Conservation (phyloP, 2,888 invertebrate genomes). For the Caenorhabditis sulstoni region DNA sequence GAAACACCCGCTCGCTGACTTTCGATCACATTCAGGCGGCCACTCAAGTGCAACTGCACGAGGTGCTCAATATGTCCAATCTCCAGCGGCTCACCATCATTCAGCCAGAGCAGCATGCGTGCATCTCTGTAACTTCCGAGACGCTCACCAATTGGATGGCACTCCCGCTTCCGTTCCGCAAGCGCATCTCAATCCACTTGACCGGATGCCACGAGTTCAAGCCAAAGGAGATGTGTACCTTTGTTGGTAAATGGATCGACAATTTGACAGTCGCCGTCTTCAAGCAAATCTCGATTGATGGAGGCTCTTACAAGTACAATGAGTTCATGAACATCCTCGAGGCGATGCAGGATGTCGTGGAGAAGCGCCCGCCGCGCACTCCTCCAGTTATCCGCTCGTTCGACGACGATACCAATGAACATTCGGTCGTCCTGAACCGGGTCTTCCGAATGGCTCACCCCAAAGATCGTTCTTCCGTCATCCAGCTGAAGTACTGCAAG, state of each 20-base stretch:
- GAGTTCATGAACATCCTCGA: constrained; percentile 52
- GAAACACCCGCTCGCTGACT: constrained; percentile 37
- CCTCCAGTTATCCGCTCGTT: constrained; percentile 33
- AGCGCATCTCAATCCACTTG: constrained; percentile 54
- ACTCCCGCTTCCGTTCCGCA: constrained; percentile 25
- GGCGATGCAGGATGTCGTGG: constrained; percentile 28
- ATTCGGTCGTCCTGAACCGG: constrained; percentile 40
- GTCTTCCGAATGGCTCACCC: constrained; percentile 41
- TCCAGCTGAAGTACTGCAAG: constrained; percentile 50
- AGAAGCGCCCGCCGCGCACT: constrained; percentile 49
- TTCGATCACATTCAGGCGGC: constrained; percentile 53
- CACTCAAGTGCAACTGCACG: constrained; percentile 33
- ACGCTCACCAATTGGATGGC: constrained; percentile 45
- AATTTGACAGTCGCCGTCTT: constrained; percentile 30
- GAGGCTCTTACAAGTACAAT: constrained; percentile 54
- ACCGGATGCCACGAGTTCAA: constrained; percentile 50
- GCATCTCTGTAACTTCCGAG: constrained; percentile 13
- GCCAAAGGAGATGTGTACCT: constrained; percentile 27
- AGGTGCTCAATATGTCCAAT: constrained; percentile 45
- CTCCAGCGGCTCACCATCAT: constrained; percentile 41
- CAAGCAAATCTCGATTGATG: constrained; percentile 56
- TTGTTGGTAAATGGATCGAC: constrained; percentile 38
- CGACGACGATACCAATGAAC: constrained; percentile 33
- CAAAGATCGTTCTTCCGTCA: constrained; percentile 27
- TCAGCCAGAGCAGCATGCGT: constrained; percentile 45